Evolutionary conservation across 37 sponge, comb jelly and placozoan genomes (phyloP).

Genomic region (Agelas oroides): DNA sequence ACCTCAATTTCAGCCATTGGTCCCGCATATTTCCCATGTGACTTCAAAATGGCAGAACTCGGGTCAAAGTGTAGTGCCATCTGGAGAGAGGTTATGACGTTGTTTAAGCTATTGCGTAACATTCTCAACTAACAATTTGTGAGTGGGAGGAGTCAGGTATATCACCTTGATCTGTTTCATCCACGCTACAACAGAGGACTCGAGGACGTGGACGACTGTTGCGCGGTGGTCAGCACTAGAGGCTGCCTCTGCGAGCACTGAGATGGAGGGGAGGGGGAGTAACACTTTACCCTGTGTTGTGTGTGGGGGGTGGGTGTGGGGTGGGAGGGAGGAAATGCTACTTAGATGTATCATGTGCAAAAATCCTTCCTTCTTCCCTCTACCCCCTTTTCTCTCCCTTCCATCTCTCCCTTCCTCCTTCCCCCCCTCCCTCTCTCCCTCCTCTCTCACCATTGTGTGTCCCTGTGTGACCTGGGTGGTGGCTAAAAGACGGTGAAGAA

Average conservation of each 20-base stretch:
- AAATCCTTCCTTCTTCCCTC: no score
- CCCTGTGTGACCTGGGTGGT: slow-evolving; percentile 67
- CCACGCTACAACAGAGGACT: slow-evolving; percentile 89
- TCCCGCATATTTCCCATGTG: slow-evolving; percentile 60
- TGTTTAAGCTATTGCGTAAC: no score
- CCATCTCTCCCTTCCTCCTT: no score
- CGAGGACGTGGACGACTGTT: slow-evolving; percentile 81
- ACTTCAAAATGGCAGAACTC: slow-evolving; percentile 20
- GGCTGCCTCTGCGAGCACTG: slow-evolving; percentile 70
- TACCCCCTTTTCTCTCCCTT: no score
- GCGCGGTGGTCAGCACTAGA: slow-evolving; percentile 18
- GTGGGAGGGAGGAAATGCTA: no score
- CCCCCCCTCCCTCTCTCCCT: no score
- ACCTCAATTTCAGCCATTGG: slow-evolving; percentile 85
- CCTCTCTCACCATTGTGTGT: neutral
- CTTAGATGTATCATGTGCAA: no score
- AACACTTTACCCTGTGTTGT: slow-evolving; percentile 70
- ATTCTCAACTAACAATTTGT: no score
- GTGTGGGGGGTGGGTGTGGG: no score
- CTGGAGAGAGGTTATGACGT: neutral
- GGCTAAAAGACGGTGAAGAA: slow-evolving; percentile 74
- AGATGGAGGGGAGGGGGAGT: slow-evolving; percentile 87
- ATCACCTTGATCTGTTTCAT: slow-evolving; percentile 94
- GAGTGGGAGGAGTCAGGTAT: no score
- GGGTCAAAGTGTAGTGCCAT: slow-evolving; percentile 76